phyloP scores from a whole-genome alignment of 2,888 invertebrate species.

The Tricholauxania praeusta region DNA sequence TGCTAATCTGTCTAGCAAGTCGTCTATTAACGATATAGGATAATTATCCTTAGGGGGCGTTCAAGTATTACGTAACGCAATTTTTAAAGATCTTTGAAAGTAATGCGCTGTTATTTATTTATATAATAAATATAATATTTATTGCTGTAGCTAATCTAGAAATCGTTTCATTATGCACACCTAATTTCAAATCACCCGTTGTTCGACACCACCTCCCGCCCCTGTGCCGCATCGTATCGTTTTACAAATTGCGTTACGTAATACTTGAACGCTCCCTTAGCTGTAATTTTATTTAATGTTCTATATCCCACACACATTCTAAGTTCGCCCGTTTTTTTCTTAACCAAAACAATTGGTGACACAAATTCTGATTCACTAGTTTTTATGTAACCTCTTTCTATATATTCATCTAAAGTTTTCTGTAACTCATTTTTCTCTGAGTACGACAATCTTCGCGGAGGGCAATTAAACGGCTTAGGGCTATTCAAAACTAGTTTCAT shows the following conservation, averaged over 20 bases:
- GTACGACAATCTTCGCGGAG: slow-evolving; percentile 32
- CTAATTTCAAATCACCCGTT: no score
- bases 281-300: slow-evolving; percentile 38
- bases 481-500: not conserved
- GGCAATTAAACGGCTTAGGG: not conserved
- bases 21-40: slow-evolving; percentile 39
- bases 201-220: no score
- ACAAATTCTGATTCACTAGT: slow-evolving; percentile 35
- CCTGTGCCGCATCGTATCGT: no score
- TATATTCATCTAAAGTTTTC: slow-evolving; percentile 32
- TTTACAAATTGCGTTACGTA: no score
- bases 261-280: no score
- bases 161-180: no score
- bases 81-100: no score
- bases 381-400: slow-evolving; percentile 27
- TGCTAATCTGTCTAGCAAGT: slow-evolving; percentile 31
- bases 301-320: slow-evolving; percentile 33
- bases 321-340: slow-evolving; percentile 17
- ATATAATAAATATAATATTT: no score
- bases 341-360: slow-evolving; percentile 34
- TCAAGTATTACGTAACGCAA: no score
- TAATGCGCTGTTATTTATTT: no score
- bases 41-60: slow-evolving; percentile 35
- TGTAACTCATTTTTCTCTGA: slow-evolving; percentile 30
- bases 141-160: no score